Conservation (phyloP, 2,888 invertebrate genomes). For the Meteorus cinctellus region DNA sequence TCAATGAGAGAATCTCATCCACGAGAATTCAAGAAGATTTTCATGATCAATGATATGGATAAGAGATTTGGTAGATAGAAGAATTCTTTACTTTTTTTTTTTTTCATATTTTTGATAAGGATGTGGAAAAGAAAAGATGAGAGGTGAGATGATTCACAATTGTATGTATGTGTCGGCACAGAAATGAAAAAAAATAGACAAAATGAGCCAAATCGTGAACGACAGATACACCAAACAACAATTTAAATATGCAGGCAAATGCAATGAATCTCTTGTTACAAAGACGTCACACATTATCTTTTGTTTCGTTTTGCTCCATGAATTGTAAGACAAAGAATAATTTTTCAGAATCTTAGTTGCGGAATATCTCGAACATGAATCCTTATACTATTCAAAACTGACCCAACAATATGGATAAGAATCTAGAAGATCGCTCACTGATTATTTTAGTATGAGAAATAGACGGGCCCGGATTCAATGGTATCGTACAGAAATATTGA, state of each 20-base stretch:
- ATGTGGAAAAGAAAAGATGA: constrained; percentile 37
- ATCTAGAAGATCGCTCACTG: constrained; percentile 53
- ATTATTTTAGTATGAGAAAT: constrained; percentile 59
- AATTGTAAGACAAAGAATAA: constrained; percentile 1
- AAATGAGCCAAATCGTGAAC: constrained; percentile 27
- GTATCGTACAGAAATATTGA: constrained; percentile 26
- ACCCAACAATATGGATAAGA: constrained; percentile 31
- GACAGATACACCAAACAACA: constrained; percentile 39
- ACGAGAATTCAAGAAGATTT: constrained; percentile 24
- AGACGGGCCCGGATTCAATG: constrained; percentile 37
- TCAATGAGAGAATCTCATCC: constrained; percentile 32
- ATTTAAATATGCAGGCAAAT: constrained; percentile 57
- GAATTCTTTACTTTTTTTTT: constrained; percentile 21
- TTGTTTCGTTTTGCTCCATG: background rate
- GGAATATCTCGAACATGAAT: constrained; percentile 40
- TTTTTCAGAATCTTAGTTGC: background rate
- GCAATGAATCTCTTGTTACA: constrained; percentile 51
- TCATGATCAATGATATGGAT: constrained; percentile 10
- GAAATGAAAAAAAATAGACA: constrained; percentile 10
- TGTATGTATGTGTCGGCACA: constrained; percentile 33
- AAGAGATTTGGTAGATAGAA: background rate
- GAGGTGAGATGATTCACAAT: constrained; percentile 29
- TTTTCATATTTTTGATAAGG: background rate
- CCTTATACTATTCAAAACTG: constrained; percentile 26
- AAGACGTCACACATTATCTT: constrained; percentile 1